A percentile compares a stretch with the other conserved stretches of the same genome.
Evolutionary conservation across 2,888 invertebrate genomes (phyloP).

Genomic region (Campaea margaritaria): DNA sequence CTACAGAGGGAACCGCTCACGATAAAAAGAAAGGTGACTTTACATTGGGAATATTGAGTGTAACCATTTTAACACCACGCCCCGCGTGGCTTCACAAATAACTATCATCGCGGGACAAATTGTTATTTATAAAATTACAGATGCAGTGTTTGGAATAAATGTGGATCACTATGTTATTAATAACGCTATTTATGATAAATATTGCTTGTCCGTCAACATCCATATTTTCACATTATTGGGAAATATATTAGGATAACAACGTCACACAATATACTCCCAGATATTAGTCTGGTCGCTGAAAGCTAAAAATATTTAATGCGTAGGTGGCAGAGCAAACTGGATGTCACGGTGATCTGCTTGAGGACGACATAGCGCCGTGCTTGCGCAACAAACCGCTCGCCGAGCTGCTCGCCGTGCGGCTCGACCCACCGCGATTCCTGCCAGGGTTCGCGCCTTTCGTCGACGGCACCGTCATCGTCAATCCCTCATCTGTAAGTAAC

Average conservation of each 20-base stretch:
- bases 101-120: conserved; percentile 22
- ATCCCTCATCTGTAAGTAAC: conserved; percentile 84
- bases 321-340: conserved; percentile 93
- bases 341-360: conserved; percentile 92
- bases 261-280: background rate
- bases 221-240: conserved; percentile 5
- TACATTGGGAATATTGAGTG: conserved; percentile 44
- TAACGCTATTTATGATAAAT: conserved; percentile 12
- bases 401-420: conserved; percentile 89
- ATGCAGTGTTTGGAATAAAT: conserved; percentile 15
- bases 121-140: conserved; percentile 21
- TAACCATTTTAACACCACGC: conserved; percentile 24
- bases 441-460: conserved; percentile 97
- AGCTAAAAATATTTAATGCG: conserved; percentile 21
- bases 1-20: conserved; percentile 93
- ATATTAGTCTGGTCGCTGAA: background rate
- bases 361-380: conserved; percentile 94
- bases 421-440: conserved; percentile 93
- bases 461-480: conserved; percentile 93
- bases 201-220: conserved; percentile 8
- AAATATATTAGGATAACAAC: background rate
- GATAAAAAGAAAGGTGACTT: conserved; percentile 88
- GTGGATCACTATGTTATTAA: conserved; percentile 19
- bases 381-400: conserved; percentile 91
- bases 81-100: conserved; percentile 18